These are phyloP conservation scores for Magallana gigas DNA, from an alignment of 1,140 invertebrate species.

Conservation along the genomic window DNA sequence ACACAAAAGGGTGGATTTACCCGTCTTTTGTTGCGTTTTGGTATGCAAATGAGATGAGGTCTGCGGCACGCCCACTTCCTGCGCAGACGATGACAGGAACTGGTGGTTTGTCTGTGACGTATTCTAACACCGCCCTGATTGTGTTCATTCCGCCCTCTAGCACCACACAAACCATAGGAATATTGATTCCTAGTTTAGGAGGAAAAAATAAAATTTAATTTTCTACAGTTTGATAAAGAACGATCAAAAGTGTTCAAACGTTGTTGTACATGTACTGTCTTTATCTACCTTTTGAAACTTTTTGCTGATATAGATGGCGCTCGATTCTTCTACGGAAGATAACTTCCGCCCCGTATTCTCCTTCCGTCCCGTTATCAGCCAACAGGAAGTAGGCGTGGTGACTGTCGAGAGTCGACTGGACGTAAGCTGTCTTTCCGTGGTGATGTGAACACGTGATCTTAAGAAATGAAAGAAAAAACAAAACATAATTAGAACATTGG, in stretches of 20 bases:
- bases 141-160: background rate
- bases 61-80: constrained; percentile 17
- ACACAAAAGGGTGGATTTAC: background rate
- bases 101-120: background rate
- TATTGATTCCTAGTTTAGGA: background rate
- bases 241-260: too few species aligned
- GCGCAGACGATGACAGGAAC: constrained; percentile 4
- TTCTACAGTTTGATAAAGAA: background rate
- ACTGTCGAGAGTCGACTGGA: constrained; percentile 86
- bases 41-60: constrained; percentile 28
- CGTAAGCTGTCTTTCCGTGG: background rate
- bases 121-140: constrained; percentile 13
- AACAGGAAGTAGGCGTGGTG: constrained; percentile 97
- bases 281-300: constrained; percentile 63
- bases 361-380: constrained; percentile 96
- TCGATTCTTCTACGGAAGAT: constrained; percentile 93
- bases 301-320: constrained; percentile 85
- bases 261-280: too few species aligned
- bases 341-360: constrained; percentile 95
- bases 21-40: background rate
- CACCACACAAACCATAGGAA: constrained; percentile 20
- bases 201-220: background rate
- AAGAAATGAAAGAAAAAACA: background rate
- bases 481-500: too few species aligned
- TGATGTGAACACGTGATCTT: background rate